Base-by-base conservation (phyloP, 2,113 vertebrate species). In the Terrapene triunguis region DNA sequence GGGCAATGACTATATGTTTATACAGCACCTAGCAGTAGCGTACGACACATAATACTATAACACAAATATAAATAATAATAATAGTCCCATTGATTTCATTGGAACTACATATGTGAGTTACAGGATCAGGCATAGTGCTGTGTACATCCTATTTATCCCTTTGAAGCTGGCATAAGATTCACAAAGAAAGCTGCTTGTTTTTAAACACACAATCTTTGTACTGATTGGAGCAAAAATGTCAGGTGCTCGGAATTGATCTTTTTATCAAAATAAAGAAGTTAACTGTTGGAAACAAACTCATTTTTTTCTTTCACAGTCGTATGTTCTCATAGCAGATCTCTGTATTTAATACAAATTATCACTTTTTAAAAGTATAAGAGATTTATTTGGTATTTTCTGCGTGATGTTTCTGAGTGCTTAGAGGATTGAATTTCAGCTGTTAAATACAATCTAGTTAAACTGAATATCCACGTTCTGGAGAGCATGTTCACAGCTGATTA, bases 371-470 rank as follows among this genome's bases (percentile, higher is more conserved):
- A 95, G 93, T 85, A 69, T 0, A 2, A 53, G 27, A 62, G 19
- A 57, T 85, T 89, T 88, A 80, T 81, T 95, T 96, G 11, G 35
- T 83, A 88, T 89, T 95, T 69, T 94, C 16, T 38, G 57, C 72
- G 32, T 42, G 42, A 81, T 44, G 9, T 91, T 89, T 97, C 95
- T 65, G 90, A 89, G 62, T 84, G 85, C 53, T 83, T 79, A 82
- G 35, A 91, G 32, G 55, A 38, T 2, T 89, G 79, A 89, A 80
- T 82, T 94, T 44, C 48, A 93, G 69, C 80, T 54, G 51, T 85
- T 88, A 92, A 96, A 93, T 78, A 2, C 14, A 83, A 87, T 38
- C 89, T 90, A 94, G 88, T 85, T 93, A 76, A 93, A 59, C 69
- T 76, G 85, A 89, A 87, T 10, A 90, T 38, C 55, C 89, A 38